Evolutionary conservation across 2,888 invertebrate species (phyloP), one percentile per base, ranked within the genome.

Genomic region (Mesorhabditis sp.): DNA sequence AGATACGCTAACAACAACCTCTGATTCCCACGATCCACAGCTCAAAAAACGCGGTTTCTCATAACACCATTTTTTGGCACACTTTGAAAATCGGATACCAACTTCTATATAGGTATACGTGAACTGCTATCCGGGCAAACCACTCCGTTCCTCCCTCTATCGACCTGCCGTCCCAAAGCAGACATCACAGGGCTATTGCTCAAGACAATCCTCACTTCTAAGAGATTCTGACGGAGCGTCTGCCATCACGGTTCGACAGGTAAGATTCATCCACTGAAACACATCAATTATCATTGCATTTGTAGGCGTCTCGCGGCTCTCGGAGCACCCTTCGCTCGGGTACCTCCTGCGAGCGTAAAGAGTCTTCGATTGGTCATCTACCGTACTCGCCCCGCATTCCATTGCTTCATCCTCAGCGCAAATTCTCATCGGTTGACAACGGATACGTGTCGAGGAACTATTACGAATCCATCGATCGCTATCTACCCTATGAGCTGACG

Each of bases 371-470:
- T n/a, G 58, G 58, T 13, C 10, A 10, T 13, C 58, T 50, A n/a
- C 58, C 58, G n/a, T 50, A 10, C 7, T 13, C 58, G n/a, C 7
- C n/a, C 10, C 7, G 58, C 1, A 50, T n/a, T n/a, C 58, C 58
- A 50, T n/a, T 50, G n/a, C n/a, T 50, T 2, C 10, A n/a, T n/a
- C 58, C 58, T 50, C 58, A 50, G 58, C 58, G 58, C 10, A 50
- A 50, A 50, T 50, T 50, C 58, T 50, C 58, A n/a, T 50, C 58
- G 58, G 58, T 50, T 50, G 58, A 50, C 58, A 50, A 50, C 58
- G 58, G 58, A 50, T 50, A 50, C 58, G n/a, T 50, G 58, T n/a
- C 7, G n/a, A 50, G 58, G 58, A 50, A n/a, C 2, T 50, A 50
- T n/a, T 50, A 50, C 58, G 58, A 50, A 50, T 13, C 10, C n/a